phyloP scores from a whole-genome alignment of 1,140 invertebrate species.

The Ceratina australensis region DNA sequence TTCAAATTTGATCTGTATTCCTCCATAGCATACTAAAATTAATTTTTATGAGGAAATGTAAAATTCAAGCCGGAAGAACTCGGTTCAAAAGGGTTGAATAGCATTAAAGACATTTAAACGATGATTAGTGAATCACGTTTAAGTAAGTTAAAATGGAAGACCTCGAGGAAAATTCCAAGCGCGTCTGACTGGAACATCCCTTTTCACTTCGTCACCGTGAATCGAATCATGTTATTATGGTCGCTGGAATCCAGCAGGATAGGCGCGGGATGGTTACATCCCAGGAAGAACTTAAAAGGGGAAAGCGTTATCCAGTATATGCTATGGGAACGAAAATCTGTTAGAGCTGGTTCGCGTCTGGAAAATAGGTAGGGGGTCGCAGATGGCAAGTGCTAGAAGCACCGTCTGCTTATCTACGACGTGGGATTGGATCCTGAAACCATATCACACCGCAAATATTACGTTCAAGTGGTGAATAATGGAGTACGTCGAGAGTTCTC shows the following conservation, averaged over 20 bases:
- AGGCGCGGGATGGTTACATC: background rate
- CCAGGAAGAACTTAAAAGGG: background rate
- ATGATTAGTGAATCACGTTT: background rate
- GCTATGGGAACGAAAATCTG: conserved; percentile 35
- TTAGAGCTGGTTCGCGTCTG: background rate
- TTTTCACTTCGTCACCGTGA: conserved; percentile 10
- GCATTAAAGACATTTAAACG: background rate
- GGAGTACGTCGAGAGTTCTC: conserved; percentile 30
- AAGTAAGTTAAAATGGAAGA: no score
- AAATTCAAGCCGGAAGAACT: no score
- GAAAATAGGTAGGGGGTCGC: background rate
- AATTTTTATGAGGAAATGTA: no score
- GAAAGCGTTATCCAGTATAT: conserved; percentile 10
- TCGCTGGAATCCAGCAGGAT: no score
- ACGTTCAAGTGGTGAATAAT: conserved; percentile 49
- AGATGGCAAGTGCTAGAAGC: conserved; percentile 21
- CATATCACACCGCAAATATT: conserved; percentile 54
- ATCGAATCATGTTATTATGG: conserved; percentile 23
- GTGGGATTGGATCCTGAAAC: conserved; percentile 31
- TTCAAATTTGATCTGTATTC: no score
- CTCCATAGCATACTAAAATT: no score
- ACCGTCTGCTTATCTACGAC: conserved; percentile 30
- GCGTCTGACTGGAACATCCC: background rate
- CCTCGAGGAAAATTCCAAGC: no score
- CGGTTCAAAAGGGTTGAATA: no score